Evolutionary conservation across 1,140 invertebrate genomes (phyloP).

Genomic region (Physella acuta): DNA sequence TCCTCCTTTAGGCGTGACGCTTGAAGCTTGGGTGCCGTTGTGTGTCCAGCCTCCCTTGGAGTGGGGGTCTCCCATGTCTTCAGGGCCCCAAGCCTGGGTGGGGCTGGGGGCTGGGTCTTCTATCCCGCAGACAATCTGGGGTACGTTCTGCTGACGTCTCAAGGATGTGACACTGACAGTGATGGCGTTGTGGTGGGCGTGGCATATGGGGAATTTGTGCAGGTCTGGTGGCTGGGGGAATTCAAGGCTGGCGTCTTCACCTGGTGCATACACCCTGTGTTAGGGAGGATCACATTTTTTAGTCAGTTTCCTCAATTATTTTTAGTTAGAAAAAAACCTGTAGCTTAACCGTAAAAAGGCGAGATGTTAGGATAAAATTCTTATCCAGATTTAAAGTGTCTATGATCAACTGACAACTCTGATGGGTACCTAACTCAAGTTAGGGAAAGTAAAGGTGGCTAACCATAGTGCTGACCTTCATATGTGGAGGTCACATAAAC

Average conservation of each 20-base stretch:
- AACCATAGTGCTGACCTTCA: too few species aligned
- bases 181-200: constrained; percentile 32
- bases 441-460: too few species aligned
- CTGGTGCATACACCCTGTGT: constrained; percentile 64
- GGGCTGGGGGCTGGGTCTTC: not conserved
- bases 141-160: constrained; percentile 36
- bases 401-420: too few species aligned
- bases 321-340: too few species aligned
- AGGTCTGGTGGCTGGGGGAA: constrained; percentile 74
- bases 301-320: too few species aligned
- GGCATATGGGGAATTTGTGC: constrained; percentile 82
- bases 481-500: too few species aligned
- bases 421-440: too few species aligned
- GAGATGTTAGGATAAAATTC: too few species aligned
- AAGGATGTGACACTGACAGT: constrained; percentile 35
- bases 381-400: too few species aligned
- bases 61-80: not conserved
- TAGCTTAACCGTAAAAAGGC: too few species aligned
- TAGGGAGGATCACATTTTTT: too few species aligned
- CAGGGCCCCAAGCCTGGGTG: not conserved
- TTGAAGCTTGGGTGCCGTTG: not conserved
- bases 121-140: constrained; percentile 26
- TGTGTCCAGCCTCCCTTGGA: not conserved
- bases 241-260: constrained; percentile 61
- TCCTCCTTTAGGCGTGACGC: too few species aligned